A percentile compares a stretch with the other conserved stretches of the same genome.
phyloP scores from a whole-genome alignment of 2,888 invertebrate genomes.

The Ennomos quercinarius region DNA sequence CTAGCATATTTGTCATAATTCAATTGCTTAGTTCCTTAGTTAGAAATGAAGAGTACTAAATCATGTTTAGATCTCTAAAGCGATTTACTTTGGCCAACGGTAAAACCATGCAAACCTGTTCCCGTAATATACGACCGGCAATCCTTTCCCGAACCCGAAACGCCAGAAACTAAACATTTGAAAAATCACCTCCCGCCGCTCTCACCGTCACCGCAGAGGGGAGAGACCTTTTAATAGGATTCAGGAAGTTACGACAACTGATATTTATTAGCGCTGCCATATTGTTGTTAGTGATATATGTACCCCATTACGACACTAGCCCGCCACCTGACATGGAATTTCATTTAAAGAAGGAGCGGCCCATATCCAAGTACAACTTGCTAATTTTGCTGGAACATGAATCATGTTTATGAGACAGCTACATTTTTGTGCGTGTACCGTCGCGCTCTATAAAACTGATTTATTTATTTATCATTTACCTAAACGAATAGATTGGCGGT shows the following conservation, averaged over 20 bases:
- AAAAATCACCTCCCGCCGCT: conserved; percentile 46
- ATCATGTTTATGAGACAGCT: conserved; percentile 73
- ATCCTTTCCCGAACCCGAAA: conserved; percentile 33
- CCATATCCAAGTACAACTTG: conserved; percentile 62
- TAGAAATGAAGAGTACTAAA: no score
- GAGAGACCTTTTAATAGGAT: conserved; percentile 53
- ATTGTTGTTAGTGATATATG: conserved; percentile 76
- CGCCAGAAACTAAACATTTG: conserved; percentile 42
- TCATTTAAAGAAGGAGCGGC: conserved; percentile 75
- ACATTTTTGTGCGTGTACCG: conserved; percentile 68
- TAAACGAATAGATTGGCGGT: conserved; percentile 39
- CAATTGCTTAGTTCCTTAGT: background rate
- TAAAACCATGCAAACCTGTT: conserved; percentile 7
- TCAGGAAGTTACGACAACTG: conserved; percentile 64
- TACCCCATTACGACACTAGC: conserved; percentile 61
- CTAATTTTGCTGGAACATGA: conserved; percentile 74
- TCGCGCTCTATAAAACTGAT: conserved; percentile 58
- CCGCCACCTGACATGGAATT: conserved; percentile 77
- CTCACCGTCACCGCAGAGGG: conserved; percentile 34
- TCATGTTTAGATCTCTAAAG: background rate
- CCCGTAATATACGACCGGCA: conserved; percentile 27
- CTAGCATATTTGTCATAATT: background rate
- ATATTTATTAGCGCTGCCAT: conserved; percentile 74
- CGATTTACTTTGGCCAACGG: conserved; percentile 10
- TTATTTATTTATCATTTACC: conserved; percentile 56